phyloP scores from a whole-genome alignment of 2,888 invertebrate genomes.

The Drosophila seclusa region DNA sequence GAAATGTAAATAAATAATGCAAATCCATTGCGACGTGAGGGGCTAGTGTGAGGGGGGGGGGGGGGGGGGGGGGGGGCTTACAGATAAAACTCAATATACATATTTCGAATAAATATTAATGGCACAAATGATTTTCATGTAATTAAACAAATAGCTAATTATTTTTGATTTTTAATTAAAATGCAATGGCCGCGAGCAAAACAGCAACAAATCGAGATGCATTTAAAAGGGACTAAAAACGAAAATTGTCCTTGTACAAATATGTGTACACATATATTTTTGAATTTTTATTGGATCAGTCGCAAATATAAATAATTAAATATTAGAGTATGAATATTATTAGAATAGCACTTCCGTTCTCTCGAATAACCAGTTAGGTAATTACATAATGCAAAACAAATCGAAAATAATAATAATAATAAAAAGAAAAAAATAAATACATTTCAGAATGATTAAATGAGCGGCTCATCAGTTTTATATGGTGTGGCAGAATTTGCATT shows the following conservation, averaged over 20 bases:
- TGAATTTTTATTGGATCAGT: constrained; percentile 1
- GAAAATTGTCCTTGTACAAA: constrained; percentile 29
- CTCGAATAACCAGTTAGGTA: constrained; percentile 4
- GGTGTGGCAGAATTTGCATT: constrained; percentile 37
- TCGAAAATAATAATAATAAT: neutral
- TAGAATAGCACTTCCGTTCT: constrained; percentile 36
- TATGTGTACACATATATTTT: neutral
- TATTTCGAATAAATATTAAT: constrained; percentile 74
- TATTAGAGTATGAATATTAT: constrained; percentile 32
- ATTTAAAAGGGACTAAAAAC: constrained; percentile 51
- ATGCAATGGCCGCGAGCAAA: constrained; percentile 64
- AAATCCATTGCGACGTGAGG: constrained; percentile 15
- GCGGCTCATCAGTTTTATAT: constrained; percentile 42
- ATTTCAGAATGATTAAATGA: constrained; percentile 48
- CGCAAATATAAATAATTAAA: constrained; percentile 39
- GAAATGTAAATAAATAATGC: constrained; percentile 77
- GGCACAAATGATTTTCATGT: constrained; percentile 76
- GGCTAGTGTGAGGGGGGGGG: neutral
- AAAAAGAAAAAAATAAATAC: constrained; percentile 16
- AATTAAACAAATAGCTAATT: constrained; percentile 80
- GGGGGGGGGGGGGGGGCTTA: neutral
- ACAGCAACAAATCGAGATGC: constrained; percentile 29
- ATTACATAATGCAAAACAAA: constrained; percentile 31
- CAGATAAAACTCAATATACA: constrained; percentile 43
- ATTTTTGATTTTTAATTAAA: constrained; percentile 80